A percentile compares a stretch with the other conserved stretches of the same genome.
These are phyloP conservation scores for Cremastobaeus sp. DNA, from an alignment of 2,888 invertebrate species.

Conservation along the genomic window DNA sequence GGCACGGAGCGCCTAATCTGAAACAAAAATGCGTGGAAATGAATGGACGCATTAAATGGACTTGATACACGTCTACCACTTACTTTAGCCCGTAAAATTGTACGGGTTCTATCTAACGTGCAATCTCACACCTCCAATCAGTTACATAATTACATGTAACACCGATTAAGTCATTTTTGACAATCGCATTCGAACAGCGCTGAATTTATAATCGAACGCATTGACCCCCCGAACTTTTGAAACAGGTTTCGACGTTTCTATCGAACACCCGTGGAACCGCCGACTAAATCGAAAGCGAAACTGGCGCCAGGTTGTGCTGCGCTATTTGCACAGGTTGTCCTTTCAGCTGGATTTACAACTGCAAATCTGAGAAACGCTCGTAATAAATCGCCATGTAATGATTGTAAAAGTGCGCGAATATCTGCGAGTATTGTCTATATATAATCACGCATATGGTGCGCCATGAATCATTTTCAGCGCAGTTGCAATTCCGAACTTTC, in stretches of 20 bases:
- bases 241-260: constrained; percentile 33
- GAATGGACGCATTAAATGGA: no score
- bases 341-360: constrained; percentile 9
- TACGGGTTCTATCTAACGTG: no score
- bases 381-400: constrained; percentile 19
- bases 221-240: constrained; percentile 14
- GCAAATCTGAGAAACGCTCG: background rate
- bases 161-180: no score
- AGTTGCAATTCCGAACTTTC: constrained; percentile 25
- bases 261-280: background rate
- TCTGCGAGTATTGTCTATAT: constrained; percentile 16
- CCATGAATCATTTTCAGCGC: constrained; percentile 26
- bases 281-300: constrained; percentile 6
- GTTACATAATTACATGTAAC: no score
- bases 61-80: no score
- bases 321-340: constrained; percentile 17
- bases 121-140: no score
- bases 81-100: no score
- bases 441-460: constrained; percentile 10
- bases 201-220: constrained; percentile 6
- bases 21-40: constrained; percentile 40
- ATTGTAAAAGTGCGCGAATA: constrained; percentile 21
- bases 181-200: no score
- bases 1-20: constrained; percentile 17
- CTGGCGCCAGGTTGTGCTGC: no score